These are phyloP conservation scores for Atherinosoma microstoma DNA, from an alignment of 2,797 vertebrate genomes.

Conservation along the genomic window DNA sequence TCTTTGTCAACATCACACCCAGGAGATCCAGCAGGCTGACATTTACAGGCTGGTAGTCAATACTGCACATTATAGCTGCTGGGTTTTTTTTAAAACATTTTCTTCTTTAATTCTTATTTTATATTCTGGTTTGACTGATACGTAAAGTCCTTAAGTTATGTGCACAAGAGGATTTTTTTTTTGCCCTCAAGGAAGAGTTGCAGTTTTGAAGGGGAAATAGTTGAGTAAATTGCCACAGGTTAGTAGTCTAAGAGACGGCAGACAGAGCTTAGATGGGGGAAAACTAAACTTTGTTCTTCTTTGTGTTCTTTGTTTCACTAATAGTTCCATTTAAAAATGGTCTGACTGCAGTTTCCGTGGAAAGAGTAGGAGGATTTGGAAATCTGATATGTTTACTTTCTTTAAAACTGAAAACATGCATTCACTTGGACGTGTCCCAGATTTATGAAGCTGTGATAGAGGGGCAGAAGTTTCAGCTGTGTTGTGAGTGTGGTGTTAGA, in stretches of 20 bases:
- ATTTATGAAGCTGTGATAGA: conserved; percentile 8
- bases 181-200: conserved; percentile 7
- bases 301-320: background rate
- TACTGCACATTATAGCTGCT: conserved; percentile 24
- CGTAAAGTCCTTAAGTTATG: conserved; percentile 14
- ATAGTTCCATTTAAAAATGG: background rate
- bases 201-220: conserved; percentile 19
- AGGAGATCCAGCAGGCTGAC: conserved; percentile 43
- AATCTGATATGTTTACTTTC: conserved; percentile 27
- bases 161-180: conserved; percentile 24
- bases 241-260: conserved; percentile 33
- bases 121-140: conserved; percentile 36
- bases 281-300: conserved; percentile 13
- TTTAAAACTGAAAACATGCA: background rate
- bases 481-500: too few relatives aligned
- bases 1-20: conserved; percentile 33
- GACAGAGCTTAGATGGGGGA: conserved; percentile 18
- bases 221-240: conserved; percentile 10
- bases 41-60: conserved; percentile 48
- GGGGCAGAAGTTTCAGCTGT: too few relatives aligned
- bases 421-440: background rate
- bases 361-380: conserved; percentile 23
- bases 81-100: background rate
- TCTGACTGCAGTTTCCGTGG: conserved; percentile 14
- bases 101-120: conserved; percentile 26